A percentile compares a stretch with the other conserved stretches of the same genome.
These are phyloP conservation scores for Chymomyza amoena DNA, from an alignment of 2,888 invertebrate species.

Conservation along the genomic window DNA sequence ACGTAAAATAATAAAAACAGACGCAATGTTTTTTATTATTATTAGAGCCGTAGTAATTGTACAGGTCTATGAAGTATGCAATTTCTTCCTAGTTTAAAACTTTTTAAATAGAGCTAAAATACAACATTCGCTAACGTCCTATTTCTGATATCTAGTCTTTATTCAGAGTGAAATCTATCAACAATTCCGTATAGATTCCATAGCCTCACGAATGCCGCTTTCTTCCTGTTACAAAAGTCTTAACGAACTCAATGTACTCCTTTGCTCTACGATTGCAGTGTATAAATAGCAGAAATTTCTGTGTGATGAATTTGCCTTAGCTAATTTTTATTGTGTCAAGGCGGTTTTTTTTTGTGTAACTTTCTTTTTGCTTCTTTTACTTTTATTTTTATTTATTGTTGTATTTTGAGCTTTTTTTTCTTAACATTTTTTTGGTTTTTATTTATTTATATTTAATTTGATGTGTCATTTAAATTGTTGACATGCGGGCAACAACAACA, in stretches of 20 bases:
- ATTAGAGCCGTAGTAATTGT: too few relatives aligned
- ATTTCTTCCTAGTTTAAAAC: too few relatives aligned
- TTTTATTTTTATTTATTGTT: constrained; percentile 53
- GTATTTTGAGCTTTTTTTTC: not conserved
- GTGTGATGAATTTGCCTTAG: constrained; percentile 31
- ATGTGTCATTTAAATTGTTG: constrained; percentile 63
- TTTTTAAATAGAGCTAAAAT: too few relatives aligned
- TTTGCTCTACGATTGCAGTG: not conserved
- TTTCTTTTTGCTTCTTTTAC: constrained; percentile 35
- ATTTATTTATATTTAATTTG: constrained; percentile 62
- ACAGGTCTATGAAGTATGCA: too few relatives aligned
- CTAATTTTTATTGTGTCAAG: constrained; percentile 45
- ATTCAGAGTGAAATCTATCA: too few relatives aligned
- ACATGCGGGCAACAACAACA: constrained; percentile 19
- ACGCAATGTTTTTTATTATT: too few relatives aligned
- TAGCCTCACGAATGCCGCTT: too few relatives aligned
- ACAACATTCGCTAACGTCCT: too few relatives aligned
- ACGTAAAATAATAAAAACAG: too few relatives aligned
- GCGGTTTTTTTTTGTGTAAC: not conserved
- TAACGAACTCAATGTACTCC: constrained; percentile 20
- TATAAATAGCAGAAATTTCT: not conserved
- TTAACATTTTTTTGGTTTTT: constrained; percentile 32
- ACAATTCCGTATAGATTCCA: too few relatives aligned
- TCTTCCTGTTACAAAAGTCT: not conserved
- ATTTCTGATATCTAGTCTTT: too few relatives aligned